Evolutionary conservation across 2,888 invertebrate genomes (phyloP).

Genomic region (Limnephilus rhombicus): DNA sequence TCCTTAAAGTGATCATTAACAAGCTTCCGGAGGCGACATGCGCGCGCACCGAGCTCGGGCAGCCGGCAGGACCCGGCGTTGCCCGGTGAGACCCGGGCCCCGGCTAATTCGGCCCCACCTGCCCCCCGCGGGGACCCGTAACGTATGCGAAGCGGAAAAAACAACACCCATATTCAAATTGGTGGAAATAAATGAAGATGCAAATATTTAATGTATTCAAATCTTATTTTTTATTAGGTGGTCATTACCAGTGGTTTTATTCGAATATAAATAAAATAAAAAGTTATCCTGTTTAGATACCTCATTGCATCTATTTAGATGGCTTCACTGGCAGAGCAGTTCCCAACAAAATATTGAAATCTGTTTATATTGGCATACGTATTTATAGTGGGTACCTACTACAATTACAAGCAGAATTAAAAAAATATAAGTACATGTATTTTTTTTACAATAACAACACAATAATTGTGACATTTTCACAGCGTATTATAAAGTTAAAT

Average conservation of each 20-base stretch:
- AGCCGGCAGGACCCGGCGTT: conserved; percentile 54
- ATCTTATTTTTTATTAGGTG: not conserved
- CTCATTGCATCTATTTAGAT: no score
- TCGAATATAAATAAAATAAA: no score
- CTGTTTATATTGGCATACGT: not conserved
- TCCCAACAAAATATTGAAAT: not conserved
- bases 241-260: not conserved
- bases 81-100: conserved; percentile 30
- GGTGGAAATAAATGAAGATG: conserved; percentile 15
- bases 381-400: no score
- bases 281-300: no score
- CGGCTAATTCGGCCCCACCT: conserved; percentile 18
- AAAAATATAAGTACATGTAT: no score
- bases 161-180: conserved; percentile 22
- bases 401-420: no score
- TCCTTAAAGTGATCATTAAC: not conserved
- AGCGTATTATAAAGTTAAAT: no score
- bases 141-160: not conserved
- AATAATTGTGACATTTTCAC: no score
- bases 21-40: conserved; percentile 56
- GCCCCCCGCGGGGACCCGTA: conserved; percentile 42
- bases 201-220: not conserved
- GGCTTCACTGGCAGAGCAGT: not conserved
- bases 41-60: conserved; percentile 48
- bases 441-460: no score